Conservation (phyloP, 2,888 invertebrate genomes). For the Drosophila formosana region DNA sequence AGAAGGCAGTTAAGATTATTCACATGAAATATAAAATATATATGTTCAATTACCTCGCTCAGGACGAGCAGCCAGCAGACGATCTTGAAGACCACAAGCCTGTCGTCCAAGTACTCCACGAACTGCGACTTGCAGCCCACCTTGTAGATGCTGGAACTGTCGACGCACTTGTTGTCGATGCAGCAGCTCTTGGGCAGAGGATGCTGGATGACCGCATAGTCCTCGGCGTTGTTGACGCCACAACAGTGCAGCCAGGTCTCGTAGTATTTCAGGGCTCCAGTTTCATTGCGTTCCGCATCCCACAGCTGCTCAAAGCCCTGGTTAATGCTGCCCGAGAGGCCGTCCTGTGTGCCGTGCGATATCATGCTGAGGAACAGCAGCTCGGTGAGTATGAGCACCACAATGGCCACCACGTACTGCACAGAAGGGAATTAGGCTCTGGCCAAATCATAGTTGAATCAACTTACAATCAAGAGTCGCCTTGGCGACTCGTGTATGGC, state of each 20-base stretch:
- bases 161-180: slow-evolving; percentile 64
- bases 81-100: slow-evolving; percentile 76
- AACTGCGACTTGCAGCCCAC: slow-evolving; percentile 79
- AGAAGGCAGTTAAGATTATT: not conserved
- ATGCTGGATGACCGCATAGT: slow-evolving; percentile 76
- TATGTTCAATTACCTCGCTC: slow-evolving; percentile 66
- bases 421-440: not conserved
- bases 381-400: slow-evolving; percentile 71
- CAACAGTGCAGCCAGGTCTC: slow-evolving; percentile 81
- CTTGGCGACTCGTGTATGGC: slow-evolving; percentile 77
- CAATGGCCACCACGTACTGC: slow-evolving; percentile 70
- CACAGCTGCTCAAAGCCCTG: slow-evolving; percentile 78
- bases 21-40: not conserved
- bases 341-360: slow-evolving; percentile 80
- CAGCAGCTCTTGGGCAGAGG: slow-evolving; percentile 76
- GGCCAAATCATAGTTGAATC: not conserved
- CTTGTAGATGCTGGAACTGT: slow-evolving; percentile 53
- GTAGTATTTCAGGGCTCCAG: slow-evolving; percentile 77
- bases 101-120: slow-evolving; percentile 74
- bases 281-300: slow-evolving; percentile 69
- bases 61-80: slow-evolving; percentile 77
- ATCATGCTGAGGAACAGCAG: slow-evolving; percentile 81
- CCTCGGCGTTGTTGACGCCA: slow-evolving; percentile 76
- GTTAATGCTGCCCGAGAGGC: slow-evolving; percentile 78
- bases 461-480: slow-evolving; percentile 71